Evolutionary conservation across 2,797 vertebrate species (phyloP), one percentile per base, ranked within the genome.

Genomic region (Periophthalmus magnuspinnatus): DNA sequence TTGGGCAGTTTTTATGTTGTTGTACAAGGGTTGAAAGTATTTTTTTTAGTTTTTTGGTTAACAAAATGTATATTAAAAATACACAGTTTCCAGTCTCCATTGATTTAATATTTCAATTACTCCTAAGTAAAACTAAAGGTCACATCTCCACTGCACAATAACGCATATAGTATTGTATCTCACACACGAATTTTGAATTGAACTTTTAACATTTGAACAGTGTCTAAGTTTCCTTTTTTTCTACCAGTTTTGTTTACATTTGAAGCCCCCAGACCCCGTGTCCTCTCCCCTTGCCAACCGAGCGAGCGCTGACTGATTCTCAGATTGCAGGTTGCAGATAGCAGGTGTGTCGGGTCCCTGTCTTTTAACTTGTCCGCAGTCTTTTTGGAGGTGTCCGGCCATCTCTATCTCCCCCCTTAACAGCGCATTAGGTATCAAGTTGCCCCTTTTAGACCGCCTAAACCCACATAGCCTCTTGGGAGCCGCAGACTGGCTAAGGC

Each of bases 281-380:
- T 65, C 67, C 60, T 65, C 69, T 66, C 61, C 45, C 70, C 32
- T 57, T 54, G 66, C 34, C 10, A 60, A 64, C 60, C 73, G 48
- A 80, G 65, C 75, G 66, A 80, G 82, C 65, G 70, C 45, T 74
- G 85, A 85, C 74, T 58, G 84, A 86, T 81, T 81, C 69, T 85
- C 78, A 89, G 85, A 88, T 88, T 90, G 88, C 84, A 89, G 85
- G 87, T 88, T 85, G 89, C 22, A 56, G 54, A 89, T 89, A 82
- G 85, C 87, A 91, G 88, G 84, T 92, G 87, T 92, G 88, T 88
- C 83, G 79, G 78, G 78, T 84, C 81, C 67, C 76, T 86, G 83
- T 81, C 89, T 89, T 91, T 89, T 80, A 88, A 89, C 84, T 89
- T 85, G 83, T 86, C 68, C 83, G 75, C 76, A 79, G 81, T 84